Evolutionary conservation across 2,797 vertebrate genomes (phyloP).

Genomic region (Triplophysa bombifrons): DNA sequence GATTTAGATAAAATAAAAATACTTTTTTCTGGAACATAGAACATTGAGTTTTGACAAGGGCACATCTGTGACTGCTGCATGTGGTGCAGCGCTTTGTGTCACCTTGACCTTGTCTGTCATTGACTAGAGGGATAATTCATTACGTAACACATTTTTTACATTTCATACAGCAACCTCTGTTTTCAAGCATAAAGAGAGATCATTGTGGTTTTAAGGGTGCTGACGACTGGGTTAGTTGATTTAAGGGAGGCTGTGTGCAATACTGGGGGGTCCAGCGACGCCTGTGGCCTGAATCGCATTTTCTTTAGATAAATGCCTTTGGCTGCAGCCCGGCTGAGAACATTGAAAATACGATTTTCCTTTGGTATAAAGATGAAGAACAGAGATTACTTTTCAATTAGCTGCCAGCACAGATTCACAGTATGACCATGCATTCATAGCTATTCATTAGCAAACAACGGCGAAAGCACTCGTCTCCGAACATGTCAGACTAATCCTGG

Average conservation of each 20-base stretch:
- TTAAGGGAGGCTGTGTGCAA: not conserved
- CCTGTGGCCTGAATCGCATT: slow-evolving; percentile 42
- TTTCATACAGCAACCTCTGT: not conserved
- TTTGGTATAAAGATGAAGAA: slow-evolving; percentile 47
- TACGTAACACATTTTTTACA: not conserved
- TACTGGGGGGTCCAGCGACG: not conserved
- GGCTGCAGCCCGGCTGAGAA: slow-evolving; percentile 32
- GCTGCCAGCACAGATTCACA: slow-evolving; percentile 48
- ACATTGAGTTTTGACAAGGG: not conserved
- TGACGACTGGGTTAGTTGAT: not conserved
- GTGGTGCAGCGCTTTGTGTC: not conserved
- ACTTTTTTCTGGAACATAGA: not conserved
- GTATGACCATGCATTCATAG: slow-evolving; percentile 52
- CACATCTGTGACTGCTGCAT: not conserved
- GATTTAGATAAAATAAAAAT: too few relatives aligned
- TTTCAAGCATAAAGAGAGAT: not conserved
- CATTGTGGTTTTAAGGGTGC: not conserved
- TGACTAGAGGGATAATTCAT: not conserved
- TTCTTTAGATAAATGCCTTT: slow-evolving; percentile 41
- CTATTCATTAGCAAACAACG: slow-evolving; percentile 57
- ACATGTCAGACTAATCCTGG: slow-evolving; percentile 51
- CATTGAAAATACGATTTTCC: slow-evolving; percentile 17
- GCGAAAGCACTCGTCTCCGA: slow-evolving; percentile 22
- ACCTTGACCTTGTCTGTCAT: not conserved
- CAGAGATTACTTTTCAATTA: slow-evolving; percentile 64